Evolutionary conservation across 2,888 invertebrate species (phyloP), one percentile per base, ranked within the genome.

Genomic region (Polymixis lichenea): DNA sequence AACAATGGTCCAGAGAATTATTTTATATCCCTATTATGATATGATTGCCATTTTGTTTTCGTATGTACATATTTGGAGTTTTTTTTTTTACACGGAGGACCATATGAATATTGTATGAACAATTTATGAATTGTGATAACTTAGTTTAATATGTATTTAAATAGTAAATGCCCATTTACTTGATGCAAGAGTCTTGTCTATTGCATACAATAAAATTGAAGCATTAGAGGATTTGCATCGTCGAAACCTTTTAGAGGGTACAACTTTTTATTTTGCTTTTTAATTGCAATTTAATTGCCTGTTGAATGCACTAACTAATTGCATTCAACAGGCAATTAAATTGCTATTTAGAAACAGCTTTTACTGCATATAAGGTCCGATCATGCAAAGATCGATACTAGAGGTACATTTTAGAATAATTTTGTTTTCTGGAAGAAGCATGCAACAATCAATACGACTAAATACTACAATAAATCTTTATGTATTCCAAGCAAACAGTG

Each of bases 101-200:
- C 61, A 73, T 32, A 38, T 38, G 38, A 6, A 4, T 68, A 38
- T 13, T 2, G 2, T 56, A 53, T 28, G 25, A 32, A 64, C n/a
- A 65, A 49, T 66, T 60, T 58, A 78, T 73, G 73, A 72, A 80
- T 64, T 74, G 70, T 68, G 78, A 78, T 82, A 61, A 68, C 64
- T 68, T 62, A 58, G 70, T 62, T 13, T 43, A 46, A 66, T 65
- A 46, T 46, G 43, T 46, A 65, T 55, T 65, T 64, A 32, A 46
- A 64, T 38, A 49, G 17, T 51, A 25, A 49, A 53, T 32, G 19
- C 28, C 22, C 22, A 64, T 49, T n/a, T 53, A 73, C 15, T 60
- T 2, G 74, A 60, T 60, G 53, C 74, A 64, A 72, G 38, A 53
- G 19, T 38, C 38, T 65, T 60, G 46, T 15, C 28, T 55, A 25